These are phyloP conservation scores for Dicrostonyx torquatus DNA, from an alignment of 2,797 vertebrate species.

Conservation along the genomic window DNA sequence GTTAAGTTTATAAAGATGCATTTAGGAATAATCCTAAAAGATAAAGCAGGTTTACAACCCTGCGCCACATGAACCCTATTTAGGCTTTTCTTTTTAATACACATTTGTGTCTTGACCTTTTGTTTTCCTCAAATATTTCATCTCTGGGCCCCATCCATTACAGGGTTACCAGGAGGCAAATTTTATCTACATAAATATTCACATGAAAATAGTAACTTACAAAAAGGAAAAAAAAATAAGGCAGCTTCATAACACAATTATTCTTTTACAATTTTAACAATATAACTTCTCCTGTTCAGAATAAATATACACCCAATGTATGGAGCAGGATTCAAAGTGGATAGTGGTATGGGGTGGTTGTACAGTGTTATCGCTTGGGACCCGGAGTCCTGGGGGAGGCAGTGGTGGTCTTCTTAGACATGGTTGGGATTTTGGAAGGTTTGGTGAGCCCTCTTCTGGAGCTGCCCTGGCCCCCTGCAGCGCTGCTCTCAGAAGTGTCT, in stretches of 20 bases:
- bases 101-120: constrained; percentile 85
- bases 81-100: constrained; percentile 83
- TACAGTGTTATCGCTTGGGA: constrained; percentile 92
- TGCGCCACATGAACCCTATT: constrained; percentile 87
- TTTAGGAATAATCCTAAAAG: constrained; percentile 92
- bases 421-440: constrained; percentile 98
- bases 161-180: constrained; percentile 83
- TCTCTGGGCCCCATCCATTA: constrained; percentile 82
- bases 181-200: constrained; percentile 93
- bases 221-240: constrained; percentile 88
- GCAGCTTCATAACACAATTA: constrained; percentile 91
- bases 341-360: constrained; percentile 66
- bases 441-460: constrained; percentile 88
- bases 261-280: constrained; percentile 91
- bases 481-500: constrained; percentile 95
- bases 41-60: constrained; percentile 87
- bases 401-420: constrained; percentile 92
- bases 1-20: constrained; percentile 89
- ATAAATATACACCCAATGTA: constrained; percentile 91
- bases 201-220: constrained; percentile 91
- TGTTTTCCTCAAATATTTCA: constrained; percentile 83
- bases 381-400: constrained; percentile 92
- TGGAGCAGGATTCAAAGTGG: constrained; percentile 84
- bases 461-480: constrained; percentile 86
- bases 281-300: constrained; percentile 89